These are phyloP conservation scores for Julus scanicus DNA, from an alignment of 2,888 invertebrate genomes.

Conservation along the genomic window DNA sequence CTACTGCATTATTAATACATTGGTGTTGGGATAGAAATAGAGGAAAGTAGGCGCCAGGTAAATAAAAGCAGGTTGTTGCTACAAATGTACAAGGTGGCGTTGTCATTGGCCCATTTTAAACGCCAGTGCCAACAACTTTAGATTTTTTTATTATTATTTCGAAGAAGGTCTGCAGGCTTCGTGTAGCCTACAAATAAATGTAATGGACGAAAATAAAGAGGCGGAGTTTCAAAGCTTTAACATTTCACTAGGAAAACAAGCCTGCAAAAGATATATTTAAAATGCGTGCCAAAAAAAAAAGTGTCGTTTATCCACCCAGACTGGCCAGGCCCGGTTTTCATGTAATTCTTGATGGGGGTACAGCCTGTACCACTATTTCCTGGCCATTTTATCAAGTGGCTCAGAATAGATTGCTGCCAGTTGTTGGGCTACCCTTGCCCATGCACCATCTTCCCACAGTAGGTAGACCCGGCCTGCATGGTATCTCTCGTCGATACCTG, in stretches of 20 bases:
- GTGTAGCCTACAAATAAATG: neutral
- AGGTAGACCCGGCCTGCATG: slow-evolving; percentile 33
- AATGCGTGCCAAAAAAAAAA: slow-evolving; percentile 24
- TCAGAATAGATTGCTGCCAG: neutral
- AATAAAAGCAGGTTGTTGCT: slow-evolving; percentile 33
- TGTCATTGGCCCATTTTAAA: slow-evolving; percentile 44
- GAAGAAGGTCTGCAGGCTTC: slow-evolving; percentile 11
- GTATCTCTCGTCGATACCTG: slow-evolving; percentile 33
- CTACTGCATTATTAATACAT: neutral
- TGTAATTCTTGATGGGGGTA: slow-evolving; percentile 3
- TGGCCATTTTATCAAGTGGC: slow-evolving; percentile 28
- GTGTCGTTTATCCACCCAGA: slow-evolving; percentile 27
- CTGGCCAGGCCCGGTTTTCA: slow-evolving; percentile 15
- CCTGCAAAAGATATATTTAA: slow-evolving; percentile 13
- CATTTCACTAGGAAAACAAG: neutral
- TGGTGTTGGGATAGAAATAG: slow-evolving; percentile 6
- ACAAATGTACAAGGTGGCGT: slow-evolving; percentile 37
- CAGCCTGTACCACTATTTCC: slow-evolving; percentile 33
- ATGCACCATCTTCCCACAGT: slow-evolving; percentile 9
- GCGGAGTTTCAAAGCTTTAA: neutral
- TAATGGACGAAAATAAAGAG: neutral
- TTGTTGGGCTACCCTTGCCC: slow-evolving; percentile 21
- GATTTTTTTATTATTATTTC: neutral
- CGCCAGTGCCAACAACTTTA: slow-evolving; percentile 32
- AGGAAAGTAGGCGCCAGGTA: slow-evolving; percentile 21